Evolutionary conservation across 2,113 vertebrate genomes (phyloP), one percentile per base, ranked within the genome.

Genomic region (Rhagologus leucostigma): DNA sequence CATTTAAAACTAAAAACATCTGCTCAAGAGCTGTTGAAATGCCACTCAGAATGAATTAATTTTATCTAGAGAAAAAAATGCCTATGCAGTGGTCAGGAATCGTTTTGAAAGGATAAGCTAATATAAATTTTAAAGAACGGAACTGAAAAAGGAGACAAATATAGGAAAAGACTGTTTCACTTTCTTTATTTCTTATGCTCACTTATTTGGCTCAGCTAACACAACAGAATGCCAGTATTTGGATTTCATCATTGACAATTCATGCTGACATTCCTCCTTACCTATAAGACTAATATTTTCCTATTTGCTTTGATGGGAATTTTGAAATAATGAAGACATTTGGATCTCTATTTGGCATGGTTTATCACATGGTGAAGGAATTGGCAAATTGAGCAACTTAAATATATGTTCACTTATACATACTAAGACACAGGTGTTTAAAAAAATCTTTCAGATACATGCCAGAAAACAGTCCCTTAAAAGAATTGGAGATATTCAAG

Each of bases 1-100:
- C 50, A 68, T 67, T 76, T 79, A 71, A 96, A 97, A 92, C 47
- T 63, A 76, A 91, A 97, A 97, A 74, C 94, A 95, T 95, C 76
- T 97, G 91, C 52, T 93, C 41, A 71, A 60, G 59, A 53, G 56
- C 68, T 95, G 82, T 65, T 93, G 87, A 97, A 95, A 93, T 90
- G 79, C 70, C 85, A 88, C 42, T 95, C 82, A 90, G 78, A 94
- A 84, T 8, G 23, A 94, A 96, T 67, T 84, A 81, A 52, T 67
- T 96, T 79, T 93, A 83, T 91, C 74, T 75, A n/a, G 32, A 95
- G 52, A 76, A 30, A 89, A 80, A 97, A 93, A 92, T 67, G 89
- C 44, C 35, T 88, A 37, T 75, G 37, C 37, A 83, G 39, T 89
- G 47, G 30, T 94, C 55, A 93, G 37, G 11, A 94, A 74, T 22